Base-by-base conservation (phyloP, 53 echinoderm and acorn worm genomes). In the Hippasteria phrygiana region DNA sequence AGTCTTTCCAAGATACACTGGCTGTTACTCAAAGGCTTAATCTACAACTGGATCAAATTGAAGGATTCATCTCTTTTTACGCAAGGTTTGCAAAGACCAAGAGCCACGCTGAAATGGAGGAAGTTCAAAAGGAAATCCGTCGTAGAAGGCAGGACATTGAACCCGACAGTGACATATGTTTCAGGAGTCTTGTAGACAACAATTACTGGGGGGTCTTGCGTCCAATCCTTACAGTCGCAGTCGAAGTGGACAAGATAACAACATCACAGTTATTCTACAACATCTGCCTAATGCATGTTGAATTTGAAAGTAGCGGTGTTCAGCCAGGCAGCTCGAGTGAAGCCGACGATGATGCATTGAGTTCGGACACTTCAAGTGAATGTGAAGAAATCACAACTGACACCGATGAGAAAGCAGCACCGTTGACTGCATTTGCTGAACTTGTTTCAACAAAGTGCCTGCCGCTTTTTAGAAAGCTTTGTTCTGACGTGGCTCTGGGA, bases 391-490 rank as follows among this genome's bases (percentile, higher is more conserved):
- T n/a, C n/a, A n/a, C n/a, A n/a, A n/a, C n/a, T 5, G 82, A 82
- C 18, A 28, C 46, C 9, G 82, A 82, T 32, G 20, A 75, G n/a
- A 5, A 18, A 1, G 20, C 16, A 65, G 29, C 45, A 20, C 41
- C 28, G 32, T 42, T 82, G 20, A 31, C 3, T 10, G 17, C 26
- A 41, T 82, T 82, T 20, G 17, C 82, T n/a, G 66, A 62, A 43
- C 46, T 82, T 8, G 45, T 82, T 66, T 66, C 47, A 29, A 34
- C 43, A 43, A 82, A 65, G 42, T 82, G 82, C 45, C 42, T 82
- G 64, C 82, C 82, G 17, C 9, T 14, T 1, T 82, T 43, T 20
- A 9, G 28, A 32, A 43, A 28, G 5, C 64, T 82, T 28, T 47
- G 65, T 46, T 45, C 29, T 5, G 82, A 82, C 32, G 32, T 82